Evolutionary conservation across 2,888 invertebrate genomes (phyloP), one percentile per base, ranked within the genome.

Genomic region (Mayetiola destructor): DNA sequence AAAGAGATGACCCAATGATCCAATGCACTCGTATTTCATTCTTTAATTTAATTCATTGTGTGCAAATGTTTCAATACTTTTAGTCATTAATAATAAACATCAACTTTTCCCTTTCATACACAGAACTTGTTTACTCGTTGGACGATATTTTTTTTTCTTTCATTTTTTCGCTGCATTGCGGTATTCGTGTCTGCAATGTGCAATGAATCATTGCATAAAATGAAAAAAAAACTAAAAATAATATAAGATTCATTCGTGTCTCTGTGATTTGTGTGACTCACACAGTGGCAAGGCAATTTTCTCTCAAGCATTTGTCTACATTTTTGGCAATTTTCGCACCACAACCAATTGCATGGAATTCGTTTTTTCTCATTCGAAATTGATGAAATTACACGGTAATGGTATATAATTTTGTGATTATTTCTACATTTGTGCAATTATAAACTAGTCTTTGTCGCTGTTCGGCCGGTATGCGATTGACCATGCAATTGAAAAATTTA

Each of bases 191-290:
- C 14, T 14, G n/a, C 14, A 5, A 37, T 37, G 37, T 37, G 37
- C n/a, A 6, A 48, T 48, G 48, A 48, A 27, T 48, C 48, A 48
- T 48, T 48, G 48, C 48, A 48, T 48, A 48, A 48, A 48, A 48
- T 16, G n/a, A n/a, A n/a, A n/a, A n/a, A n/a, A n/a, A n/a, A n/a
- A n/a, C n/a, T n/a, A n/a, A n/a, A n/a, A n/a, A n/a, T n/a, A n/a
- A n/a, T n/a, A n/a, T n/a, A n/a, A 2, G 48, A 48, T 48, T n/a
- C 27, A 16, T n/a, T 8, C 48, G n/a, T 48, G 18, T 23, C n/a
- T 23, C 27, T 27, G 27, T 48, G 23, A 27, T 27, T 20, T 27
- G 27, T 27, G n/a, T 48, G 27, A n/a, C 27, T 9, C 16, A 5
- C 27, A 2, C 20, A 18, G 4, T 39, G 14, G 3, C 12, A 5